phyloP scores from a whole-genome alignment of 2,888 invertebrate genomes.

The Stratiomys singularior region DNA sequence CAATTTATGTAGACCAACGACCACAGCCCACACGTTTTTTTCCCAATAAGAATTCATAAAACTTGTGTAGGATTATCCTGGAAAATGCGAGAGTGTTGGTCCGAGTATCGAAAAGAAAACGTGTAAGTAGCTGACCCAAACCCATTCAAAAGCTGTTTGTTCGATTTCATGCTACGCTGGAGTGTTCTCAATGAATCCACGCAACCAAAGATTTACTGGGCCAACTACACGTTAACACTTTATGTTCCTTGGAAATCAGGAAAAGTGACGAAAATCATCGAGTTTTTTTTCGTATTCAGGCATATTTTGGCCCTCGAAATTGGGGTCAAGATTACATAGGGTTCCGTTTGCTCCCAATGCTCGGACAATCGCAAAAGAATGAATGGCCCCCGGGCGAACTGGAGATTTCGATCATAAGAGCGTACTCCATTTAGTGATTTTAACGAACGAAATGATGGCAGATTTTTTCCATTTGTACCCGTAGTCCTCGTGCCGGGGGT shows the following conservation, averaged over 20 bases:
- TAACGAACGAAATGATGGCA: slow-evolving; percentile 29
- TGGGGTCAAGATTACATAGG: slow-evolving; percentile 39
- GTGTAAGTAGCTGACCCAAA: slow-evolving; percentile 18
- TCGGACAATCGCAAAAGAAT: not conserved
- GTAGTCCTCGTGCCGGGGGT: not conserved
- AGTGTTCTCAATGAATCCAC: slow-evolving; percentile 17
- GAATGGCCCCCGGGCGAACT: slow-evolving; percentile 5
- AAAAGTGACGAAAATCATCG: slow-evolving; percentile 17
- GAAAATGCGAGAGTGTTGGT: not conserved
- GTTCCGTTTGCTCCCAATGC: slow-evolving; percentile 39
- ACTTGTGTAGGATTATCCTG: slow-evolving; percentile 27
- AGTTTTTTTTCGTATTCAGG: not conserved
- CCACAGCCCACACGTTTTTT: slow-evolving; percentile 18
- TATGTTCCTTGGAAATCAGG: not conserved
- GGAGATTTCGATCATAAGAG: slow-evolving; percentile 28
- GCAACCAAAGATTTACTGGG: not conserved
- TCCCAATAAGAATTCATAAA: not conserved
- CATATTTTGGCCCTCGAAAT: slow-evolving; percentile 4
- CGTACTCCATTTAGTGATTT: slow-evolving; percentile 30
- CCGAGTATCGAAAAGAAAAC: no score
- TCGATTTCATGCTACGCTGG: not conserved
- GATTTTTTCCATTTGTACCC: slow-evolving; percentile 29
- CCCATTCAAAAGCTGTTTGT: not conserved
- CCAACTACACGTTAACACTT: not conserved
- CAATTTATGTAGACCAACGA: slow-evolving; percentile 6